Base-by-base conservation (phyloP, 37 sponge, comb jelly and placozoan genomes). In the Amphimedon queenslandica region DNA sequence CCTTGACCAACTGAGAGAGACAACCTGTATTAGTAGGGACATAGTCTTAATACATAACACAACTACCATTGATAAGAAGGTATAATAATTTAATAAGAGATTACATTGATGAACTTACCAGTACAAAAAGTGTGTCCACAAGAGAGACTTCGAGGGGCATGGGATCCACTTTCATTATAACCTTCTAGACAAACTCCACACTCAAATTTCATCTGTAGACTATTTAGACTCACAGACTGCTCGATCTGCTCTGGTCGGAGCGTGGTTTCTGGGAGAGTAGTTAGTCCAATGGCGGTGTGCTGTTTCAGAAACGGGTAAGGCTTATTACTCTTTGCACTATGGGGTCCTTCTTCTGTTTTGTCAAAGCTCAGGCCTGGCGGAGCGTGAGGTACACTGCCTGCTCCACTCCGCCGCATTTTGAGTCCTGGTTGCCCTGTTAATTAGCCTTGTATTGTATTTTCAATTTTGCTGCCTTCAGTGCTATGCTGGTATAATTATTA, bases 61-160 rank as follows among this genome's bases (percentile, higher is more conserved):
- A 18, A 47, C 13, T 18, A 8, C 8, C 53, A 18, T 18, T 47
- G 13, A 13, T 47, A 47, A 8, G 13, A 18, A 47, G 8, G 13
- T 47, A 13, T 47, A 8, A 47, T 47, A 47, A 47, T 13, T 18
- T 47, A 6, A 13, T 60, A 25, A 60, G n/a, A n/a, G n/a, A n/a
- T n/a, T n/a, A n/a, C n/a, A n/a, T n/a, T n/a, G n/a, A 25, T 11
- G 21, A 13, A n/a, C 61, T n/a, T 25, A 81, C 82, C 75, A 67
- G 82, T 74, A 47, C 82, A 81, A 58, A 38, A 81, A 40, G 43
- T 66, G 33, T 81, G 82, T 37, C 82, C 82, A 73, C 82, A 81
- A 13, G 8, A 21, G 8, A 81, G 69, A 28, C 58, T 81, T 55
- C 82, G 51, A 13, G 82, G 82, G 37, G 37, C 67, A 29, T 56